These are phyloP conservation scores for Muschampia plurimacula DNA, from an alignment of 2,888 invertebrate species.

Conservation along the genomic window DNA sequence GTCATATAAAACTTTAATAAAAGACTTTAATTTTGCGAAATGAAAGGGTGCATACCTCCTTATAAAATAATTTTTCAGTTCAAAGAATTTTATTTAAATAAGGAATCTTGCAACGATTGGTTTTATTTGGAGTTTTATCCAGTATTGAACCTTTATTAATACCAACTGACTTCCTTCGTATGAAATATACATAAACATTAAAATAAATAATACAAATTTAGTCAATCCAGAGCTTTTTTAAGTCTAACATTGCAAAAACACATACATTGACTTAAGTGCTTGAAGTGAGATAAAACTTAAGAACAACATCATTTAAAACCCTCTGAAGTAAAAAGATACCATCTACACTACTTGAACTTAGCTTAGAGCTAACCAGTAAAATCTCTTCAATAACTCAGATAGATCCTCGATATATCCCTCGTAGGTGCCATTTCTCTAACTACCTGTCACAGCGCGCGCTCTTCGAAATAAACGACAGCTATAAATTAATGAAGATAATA, in stretches of 20 bases:
- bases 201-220: too few species aligned
- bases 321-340: slow-evolving; percentile 28
- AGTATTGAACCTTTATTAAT: too few species aligned
- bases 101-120: too few species aligned
- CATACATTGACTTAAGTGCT: background rate
- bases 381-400: slow-evolving; percentile 35
- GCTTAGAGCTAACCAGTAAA: slow-evolving; percentile 29
- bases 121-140: too few species aligned
- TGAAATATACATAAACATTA: too few species aligned
- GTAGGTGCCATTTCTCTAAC: slow-evolving; percentile 37
- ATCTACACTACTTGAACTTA: slow-evolving; percentile 22
- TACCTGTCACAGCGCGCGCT: slow-evolving; percentile 37
- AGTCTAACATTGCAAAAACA: background rate
- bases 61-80: too few species aligned
- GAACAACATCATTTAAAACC: background rate
- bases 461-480: slow-evolving; percentile 44
- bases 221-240: too few species aligned
- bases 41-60: too few species aligned
- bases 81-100: too few species aligned
- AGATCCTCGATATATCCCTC: slow-evolving; percentile 10
- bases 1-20: background rate
- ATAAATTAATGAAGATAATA: slow-evolving; percentile 47
- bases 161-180: too few species aligned
- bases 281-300: background rate
- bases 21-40: background rate